Conservation (phyloP, 2,888 invertebrate genomes). For the Epistrophe eligans region DNA sequence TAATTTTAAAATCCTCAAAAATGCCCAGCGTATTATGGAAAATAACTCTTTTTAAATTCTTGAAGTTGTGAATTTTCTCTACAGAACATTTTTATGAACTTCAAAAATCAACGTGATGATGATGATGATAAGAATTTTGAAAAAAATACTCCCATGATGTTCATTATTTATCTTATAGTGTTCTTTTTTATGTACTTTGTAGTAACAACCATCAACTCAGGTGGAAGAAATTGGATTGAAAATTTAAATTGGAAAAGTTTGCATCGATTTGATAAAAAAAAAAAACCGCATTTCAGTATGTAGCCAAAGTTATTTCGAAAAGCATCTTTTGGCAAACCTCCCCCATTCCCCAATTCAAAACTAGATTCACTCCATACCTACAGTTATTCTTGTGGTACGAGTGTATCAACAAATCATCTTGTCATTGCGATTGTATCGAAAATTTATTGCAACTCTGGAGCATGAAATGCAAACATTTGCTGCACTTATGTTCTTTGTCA, state of each 20-base stretch:
- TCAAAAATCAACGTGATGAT: conserved; percentile 6
- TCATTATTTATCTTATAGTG: conserved; percentile 21
- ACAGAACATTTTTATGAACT: neutral
- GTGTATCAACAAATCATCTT: conserved; percentile 75
- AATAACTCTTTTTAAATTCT: neutral
- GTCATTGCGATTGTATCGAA: conserved; percentile 72
- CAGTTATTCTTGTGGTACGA: conserved; percentile 26
- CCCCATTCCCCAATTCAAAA: neutral
- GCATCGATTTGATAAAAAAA: conserved; percentile 56
- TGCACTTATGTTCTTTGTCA: conserved; percentile 69
- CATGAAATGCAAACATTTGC: conserved; percentile 71
- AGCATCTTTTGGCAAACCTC: neutral
- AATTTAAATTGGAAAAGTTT: conserved; percentile 76
- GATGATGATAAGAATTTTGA: conserved; percentile 39
- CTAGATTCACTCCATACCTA: neutral
- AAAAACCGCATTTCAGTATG: conserved; percentile 30
- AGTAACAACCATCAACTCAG: conserved; percentile 51
- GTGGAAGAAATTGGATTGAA: conserved; percentile 72
- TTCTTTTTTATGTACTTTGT: neutral
- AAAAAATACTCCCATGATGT: conserved; percentile 36
- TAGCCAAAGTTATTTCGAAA: conserved; percentile 23
- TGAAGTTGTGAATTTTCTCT: neutral
- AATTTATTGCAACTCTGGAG: conserved; percentile 70
- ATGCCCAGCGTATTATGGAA: neutral
- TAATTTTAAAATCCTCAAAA: too few species aligned